Evolutionary conservation across 2,113 vertebrate genomes (phyloP).

Genomic region (Ranitomeya imitator): DNA sequence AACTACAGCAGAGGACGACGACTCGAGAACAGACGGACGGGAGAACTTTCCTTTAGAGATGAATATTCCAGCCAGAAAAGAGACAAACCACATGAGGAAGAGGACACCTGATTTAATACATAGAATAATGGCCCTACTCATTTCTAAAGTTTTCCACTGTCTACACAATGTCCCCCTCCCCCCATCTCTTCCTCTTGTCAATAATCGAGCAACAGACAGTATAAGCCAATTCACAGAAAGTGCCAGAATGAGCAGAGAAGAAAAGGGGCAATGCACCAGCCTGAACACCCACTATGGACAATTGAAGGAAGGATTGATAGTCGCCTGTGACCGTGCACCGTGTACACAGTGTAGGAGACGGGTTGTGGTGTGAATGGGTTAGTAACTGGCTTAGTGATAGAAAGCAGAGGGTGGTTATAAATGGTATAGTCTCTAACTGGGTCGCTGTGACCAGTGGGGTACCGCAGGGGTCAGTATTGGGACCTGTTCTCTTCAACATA

Average conservation of each 20-base stretch:
- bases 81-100: background rate
- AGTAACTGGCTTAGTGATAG: too few relatives aligned
- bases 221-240: background rate
- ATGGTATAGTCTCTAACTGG: too few relatives aligned
- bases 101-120: background rate
- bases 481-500: too few relatives aligned
- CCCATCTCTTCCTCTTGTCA: background rate
- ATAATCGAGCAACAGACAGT: background rate
- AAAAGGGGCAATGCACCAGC: background rate
- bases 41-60: background rate
- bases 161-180: background rate
- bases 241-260: background rate
- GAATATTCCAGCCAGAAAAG: background rate
- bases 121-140: background rate
- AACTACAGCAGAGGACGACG: background rate
- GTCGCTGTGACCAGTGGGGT: too few relatives aligned
- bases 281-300: background rate
- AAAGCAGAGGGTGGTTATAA: too few relatives aligned
- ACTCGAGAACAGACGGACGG: background rate
- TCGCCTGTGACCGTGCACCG: background rate
- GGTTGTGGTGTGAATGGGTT: too few relatives aligned
- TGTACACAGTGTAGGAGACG: too few relatives aligned
- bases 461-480: too few relatives aligned
- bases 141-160: background rate
- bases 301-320: background rate